A percentile compares a stretch with the other conserved stretches of the same genome.
Conservation (phyloP, 2,797 vertebrate species). For the Enteromius mattozi region DNA sequence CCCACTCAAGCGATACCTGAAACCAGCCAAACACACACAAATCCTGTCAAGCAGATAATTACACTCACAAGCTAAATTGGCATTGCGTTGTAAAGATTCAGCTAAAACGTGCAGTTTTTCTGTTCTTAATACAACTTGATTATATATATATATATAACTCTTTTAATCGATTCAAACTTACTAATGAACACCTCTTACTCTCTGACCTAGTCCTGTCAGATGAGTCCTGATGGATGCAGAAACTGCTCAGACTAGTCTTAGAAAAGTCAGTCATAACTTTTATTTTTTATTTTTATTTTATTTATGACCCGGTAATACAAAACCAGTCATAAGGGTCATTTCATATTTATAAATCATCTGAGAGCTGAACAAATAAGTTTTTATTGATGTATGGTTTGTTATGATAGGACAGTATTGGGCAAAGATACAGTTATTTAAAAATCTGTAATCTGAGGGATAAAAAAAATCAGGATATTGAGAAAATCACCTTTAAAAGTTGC, state of each 20-base stretch:
- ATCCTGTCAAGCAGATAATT: neutral
- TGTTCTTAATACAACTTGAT: neutral
- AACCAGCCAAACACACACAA: neutral
- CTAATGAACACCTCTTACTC: slow-evolving; percentile 47
- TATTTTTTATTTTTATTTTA: neutral
- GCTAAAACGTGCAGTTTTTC: neutral
- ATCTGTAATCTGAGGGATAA: no score
- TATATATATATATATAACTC: neutral
- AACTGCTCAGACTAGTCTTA: neutral
- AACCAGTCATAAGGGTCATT: no score
- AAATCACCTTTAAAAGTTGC: no score
- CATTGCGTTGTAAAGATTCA: neutral
- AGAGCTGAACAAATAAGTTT: no score
- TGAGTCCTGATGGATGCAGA: slow-evolving; percentile 39
- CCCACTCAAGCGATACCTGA: slow-evolving; percentile 94
- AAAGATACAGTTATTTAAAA: no score
- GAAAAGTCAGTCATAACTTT: neutral
- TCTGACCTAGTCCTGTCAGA: slow-evolving; percentile 61
- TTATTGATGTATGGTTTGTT: no score
- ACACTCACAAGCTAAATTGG: neutral
- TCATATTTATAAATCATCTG: no score
- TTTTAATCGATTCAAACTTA: neutral
- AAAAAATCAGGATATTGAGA: no score
- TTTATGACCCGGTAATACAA: neutral
- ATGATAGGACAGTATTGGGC: no score